A percentile compares a stretch with the other conserved stretches of the same genome.
These are phyloP conservation scores for Beroe ovata DNA, from an alignment of 37 sponge, comb jelly and placozoan species.

Conservation along the genomic window DNA sequence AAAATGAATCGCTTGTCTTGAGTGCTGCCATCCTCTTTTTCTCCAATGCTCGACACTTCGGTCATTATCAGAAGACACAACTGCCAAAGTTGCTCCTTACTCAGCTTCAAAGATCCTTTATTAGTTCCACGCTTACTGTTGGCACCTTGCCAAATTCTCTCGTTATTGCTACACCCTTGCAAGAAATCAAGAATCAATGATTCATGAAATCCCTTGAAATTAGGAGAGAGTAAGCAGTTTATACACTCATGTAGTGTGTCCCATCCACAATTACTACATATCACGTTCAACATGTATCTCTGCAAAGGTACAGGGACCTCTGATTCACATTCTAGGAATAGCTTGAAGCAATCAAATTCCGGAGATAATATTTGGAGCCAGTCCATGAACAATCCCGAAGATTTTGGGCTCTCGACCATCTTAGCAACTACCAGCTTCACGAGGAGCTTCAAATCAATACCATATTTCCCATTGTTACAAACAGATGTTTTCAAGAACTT, in stretches of 20 bases:
- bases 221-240: not conserved
- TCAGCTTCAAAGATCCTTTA: conserved; percentile 44
- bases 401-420: conserved; percentile 26
- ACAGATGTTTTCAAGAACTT: conserved; percentile 33
- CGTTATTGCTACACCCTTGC: conserved; percentile 64
- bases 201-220: not conserved
- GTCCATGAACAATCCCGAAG: conserved; percentile 48
- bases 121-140: conserved; percentile 43
- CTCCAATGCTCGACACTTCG: not conserved
- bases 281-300: conserved; percentile 23
- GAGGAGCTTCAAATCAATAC: conserved; percentile 4
- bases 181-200: conserved; percentile 37
- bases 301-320: conserved; percentile 36
- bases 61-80: conserved; percentile 8
- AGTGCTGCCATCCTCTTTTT: not conserved
- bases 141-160: conserved; percentile 66
- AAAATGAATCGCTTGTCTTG: conserved; percentile 23
- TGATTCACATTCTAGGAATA: not conserved
- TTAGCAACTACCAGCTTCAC: not conserved
- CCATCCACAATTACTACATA: conserved; percentile 66
- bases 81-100: conserved; percentile 1
- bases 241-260: conserved; percentile 49
- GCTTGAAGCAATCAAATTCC: conserved; percentile 16
- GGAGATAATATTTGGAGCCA: conserved; percentile 58
- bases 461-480: conserved; percentile 27